Evolutionary conservation across 2,113 vertebrate genomes (phyloP).

Genomic region (Nibea albiflora): DNA sequence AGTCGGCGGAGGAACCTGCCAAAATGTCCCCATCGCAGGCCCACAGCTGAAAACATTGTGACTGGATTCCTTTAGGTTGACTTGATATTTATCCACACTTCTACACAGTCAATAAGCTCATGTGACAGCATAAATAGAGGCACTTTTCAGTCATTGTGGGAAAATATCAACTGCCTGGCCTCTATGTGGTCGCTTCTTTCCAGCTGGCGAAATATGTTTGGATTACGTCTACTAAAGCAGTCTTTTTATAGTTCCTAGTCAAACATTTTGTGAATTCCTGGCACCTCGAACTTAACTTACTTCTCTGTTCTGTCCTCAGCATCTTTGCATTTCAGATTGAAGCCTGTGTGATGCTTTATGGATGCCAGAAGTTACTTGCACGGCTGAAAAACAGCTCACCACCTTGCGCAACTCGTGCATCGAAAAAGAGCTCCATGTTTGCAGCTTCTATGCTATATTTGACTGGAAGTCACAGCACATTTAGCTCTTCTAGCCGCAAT

Average conservation of each 20-base stretch:
- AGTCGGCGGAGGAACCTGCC: not conserved
- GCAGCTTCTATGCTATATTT: not conserved
- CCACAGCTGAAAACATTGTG: slow-evolving; percentile 24
- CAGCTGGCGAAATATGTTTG: slow-evolving; percentile 39
- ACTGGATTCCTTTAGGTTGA: not conserved
- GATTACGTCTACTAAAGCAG: slow-evolving; percentile 27
- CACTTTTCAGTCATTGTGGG: slow-evolving; percentile 20
- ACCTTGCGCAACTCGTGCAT: not conserved
- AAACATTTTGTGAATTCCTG: slow-evolving; percentile 39
- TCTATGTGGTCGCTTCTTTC: slow-evolving; percentile 14
- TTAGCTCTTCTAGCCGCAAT: not conserved
- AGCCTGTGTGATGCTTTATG: slow-evolving; percentile 14
- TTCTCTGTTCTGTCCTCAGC: not conserved
- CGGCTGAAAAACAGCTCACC: not conserved
- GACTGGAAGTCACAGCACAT: not conserved
- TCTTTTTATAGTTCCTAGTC: slow-evolving; percentile 23
- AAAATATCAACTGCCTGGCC: slow-evolving; percentile 28
- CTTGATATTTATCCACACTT: not conserved
- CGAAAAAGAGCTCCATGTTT: not conserved
- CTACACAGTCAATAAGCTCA: slow-evolving; percentile 1
- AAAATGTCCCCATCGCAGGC: slow-evolving; percentile 26
- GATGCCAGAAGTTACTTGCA: slow-evolving; percentile 17
- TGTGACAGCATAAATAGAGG: slow-evolving; percentile 13
- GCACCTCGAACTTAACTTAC: slow-evolving; percentile 29
- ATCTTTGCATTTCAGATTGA: slow-evolving; percentile 16